A percentile compares a stretch with the other conserved stretches of the same genome.
phyloP scores from a whole-genome alignment of 2,888 invertebrate species.

The Chelonus formosanus region DNA sequence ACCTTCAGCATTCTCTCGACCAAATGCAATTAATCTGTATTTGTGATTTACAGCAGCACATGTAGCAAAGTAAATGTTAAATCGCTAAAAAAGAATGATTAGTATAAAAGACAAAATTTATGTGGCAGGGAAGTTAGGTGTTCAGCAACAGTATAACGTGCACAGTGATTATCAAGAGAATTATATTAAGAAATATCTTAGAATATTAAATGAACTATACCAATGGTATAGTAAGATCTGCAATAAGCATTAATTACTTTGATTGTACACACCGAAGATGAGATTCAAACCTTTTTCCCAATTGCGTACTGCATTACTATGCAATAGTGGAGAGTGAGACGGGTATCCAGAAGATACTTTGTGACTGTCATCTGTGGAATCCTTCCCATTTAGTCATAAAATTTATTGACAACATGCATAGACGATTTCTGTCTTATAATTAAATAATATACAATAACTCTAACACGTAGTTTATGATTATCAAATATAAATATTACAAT shows the following conservation, averaged over 20 bases:
- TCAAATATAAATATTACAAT: too few relatives aligned
- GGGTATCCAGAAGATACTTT: slow-evolving; percentile 60
- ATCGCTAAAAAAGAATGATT: too few relatives aligned
- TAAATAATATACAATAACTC: too few relatives aligned
- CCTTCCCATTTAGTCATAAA: slow-evolving; percentile 59
- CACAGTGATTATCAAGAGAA: too few relatives aligned
- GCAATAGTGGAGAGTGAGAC: slow-evolving; percentile 61
- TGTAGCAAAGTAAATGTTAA: slow-evolving; percentile 69
- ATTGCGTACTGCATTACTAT: slow-evolving; percentile 60
- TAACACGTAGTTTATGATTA: too few relatives aligned
- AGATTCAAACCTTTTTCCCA: slow-evolving; percentile 63
- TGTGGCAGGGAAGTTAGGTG: too few relatives aligned
- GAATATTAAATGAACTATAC: not conserved
- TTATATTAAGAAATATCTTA: too few relatives aligned
- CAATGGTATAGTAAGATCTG: slow-evolving; percentile 26
- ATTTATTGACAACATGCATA: slow-evolving; percentile 44
- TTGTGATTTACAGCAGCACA: slow-evolving; percentile 97
- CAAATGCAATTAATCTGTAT: slow-evolving; percentile 94
- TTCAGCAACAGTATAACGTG: too few relatives aligned
- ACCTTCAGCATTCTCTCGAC: slow-evolving; percentile 90
- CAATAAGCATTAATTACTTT: slow-evolving; percentile 23
- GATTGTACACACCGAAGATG: slow-evolving; percentile 11
- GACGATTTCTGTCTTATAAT: slow-evolving; percentile 1
- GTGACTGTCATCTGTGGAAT: slow-evolving; percentile 63
- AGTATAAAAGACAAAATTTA: too few relatives aligned